Conservation (phyloP, 2,113 vertebrate species). For the Cynoglossus semilaevis region DNA sequence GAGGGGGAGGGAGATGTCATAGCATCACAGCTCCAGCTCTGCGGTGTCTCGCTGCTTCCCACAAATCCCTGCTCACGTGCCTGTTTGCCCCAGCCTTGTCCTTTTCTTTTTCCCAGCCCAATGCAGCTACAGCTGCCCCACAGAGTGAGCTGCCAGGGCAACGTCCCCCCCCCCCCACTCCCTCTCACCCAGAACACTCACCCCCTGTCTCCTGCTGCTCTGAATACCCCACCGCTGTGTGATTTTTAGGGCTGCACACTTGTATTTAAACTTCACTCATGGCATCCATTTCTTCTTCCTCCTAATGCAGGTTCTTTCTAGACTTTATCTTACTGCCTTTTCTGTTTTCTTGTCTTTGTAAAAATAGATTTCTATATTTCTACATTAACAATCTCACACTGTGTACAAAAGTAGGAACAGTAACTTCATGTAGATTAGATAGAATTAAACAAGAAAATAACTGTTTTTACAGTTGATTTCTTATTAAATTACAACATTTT, state of each 20-base stretch:
- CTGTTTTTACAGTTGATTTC: too few relatives aligned
- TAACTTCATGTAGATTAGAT: too few relatives aligned
- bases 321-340: too few relatives aligned
- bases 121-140: constrained; percentile 62
- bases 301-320: constrained; percentile 14
- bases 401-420: too few relatives aligned
- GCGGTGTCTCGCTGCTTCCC: constrained; percentile 41
- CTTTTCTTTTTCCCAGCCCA: constrained; percentile 59
- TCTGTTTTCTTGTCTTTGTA: too few relatives aligned
- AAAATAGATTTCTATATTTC: too few relatives aligned
- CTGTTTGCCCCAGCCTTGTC: constrained; percentile 41
- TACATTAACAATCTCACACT: too few relatives aligned
- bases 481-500: too few relatives aligned
- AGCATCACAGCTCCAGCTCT: constrained; percentile 26
- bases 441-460: too few relatives aligned
- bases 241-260: constrained; percentile 67
- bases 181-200: constrained; percentile 16
- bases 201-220: constrained; percentile 28
- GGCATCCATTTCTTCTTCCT: constrained; percentile 15
- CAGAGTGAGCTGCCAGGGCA: constrained; percentile 50
- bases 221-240: constrained; percentile 59
- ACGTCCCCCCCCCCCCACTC: constrained; percentile 25
- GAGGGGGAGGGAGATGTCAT: constrained; percentile 37
- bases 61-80: constrained; percentile 34
- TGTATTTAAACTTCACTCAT: constrained; percentile 46